phyloP scores from a whole-genome alignment of 2,888 invertebrate species.

The Esperia sulphurella region DNA sequence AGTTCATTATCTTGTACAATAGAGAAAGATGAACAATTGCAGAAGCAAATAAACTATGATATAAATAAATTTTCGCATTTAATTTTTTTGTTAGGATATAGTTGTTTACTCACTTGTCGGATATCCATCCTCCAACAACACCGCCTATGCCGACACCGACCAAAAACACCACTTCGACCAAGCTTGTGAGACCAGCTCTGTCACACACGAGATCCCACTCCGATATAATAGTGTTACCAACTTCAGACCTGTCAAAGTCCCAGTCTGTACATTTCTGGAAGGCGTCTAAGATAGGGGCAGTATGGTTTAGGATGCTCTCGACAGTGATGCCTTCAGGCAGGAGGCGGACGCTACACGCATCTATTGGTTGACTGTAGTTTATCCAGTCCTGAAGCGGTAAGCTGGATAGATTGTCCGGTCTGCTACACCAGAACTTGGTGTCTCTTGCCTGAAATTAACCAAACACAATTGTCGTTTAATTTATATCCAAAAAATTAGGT shows the following conservation, averaged over 20 bases:
- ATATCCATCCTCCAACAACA: slow-evolving; percentile 87
- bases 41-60: too few species aligned
- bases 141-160: slow-evolving; percentile 88
- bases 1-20: too few species aligned
- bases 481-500: too few species aligned
- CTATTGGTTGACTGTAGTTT: slow-evolving; percentile 82
- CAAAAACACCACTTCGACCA: slow-evolving; percentile 88
- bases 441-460: slow-evolving; percentile 78
- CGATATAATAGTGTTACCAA: slow-evolving; percentile 84
- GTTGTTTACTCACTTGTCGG: slow-evolving; percentile 84
- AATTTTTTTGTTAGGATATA: too few species aligned
- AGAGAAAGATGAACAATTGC: too few species aligned
- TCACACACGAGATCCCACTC: slow-evolving; percentile 90
- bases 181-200: slow-evolving; percentile 82
- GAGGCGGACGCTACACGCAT: slow-evolving; percentile 78
- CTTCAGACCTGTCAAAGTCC: slow-evolving; percentile 78
- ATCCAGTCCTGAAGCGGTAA: slow-evolving; percentile 81
- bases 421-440: slow-evolving; percentile 84
- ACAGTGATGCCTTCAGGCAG: slow-evolving; percentile 53
- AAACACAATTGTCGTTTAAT: too few species aligned
- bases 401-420: slow-evolving; percentile 76
- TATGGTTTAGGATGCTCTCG: slow-evolving; percentile 54
- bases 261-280: slow-evolving; percentile 78
- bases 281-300: slow-evolving; percentile 53
- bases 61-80: too few species aligned